Evolutionary conservation across 2,888 invertebrate species (phyloP).

Genomic region (Halictus ligatus): DNA sequence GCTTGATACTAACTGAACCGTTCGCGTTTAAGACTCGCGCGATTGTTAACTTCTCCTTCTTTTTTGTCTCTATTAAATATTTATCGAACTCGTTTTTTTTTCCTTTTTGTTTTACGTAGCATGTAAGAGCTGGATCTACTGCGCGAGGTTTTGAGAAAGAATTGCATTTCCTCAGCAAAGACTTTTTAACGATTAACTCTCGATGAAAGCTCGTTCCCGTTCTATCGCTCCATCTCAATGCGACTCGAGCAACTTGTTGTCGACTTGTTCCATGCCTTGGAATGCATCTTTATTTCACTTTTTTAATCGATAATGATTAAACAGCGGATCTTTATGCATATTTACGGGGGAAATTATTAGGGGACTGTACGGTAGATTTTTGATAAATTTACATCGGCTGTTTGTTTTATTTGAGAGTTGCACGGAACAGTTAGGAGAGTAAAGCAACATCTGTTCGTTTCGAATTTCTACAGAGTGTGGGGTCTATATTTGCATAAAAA

Average conservation of each 20-base stretch:
- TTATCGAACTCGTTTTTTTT: conserved; percentile 71
- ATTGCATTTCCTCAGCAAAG: conserved; percentile 22
- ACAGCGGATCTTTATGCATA: background rate
- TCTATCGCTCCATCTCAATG: conserved; percentile 66
- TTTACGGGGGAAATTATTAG: background rate
- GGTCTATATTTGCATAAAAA: background rate
- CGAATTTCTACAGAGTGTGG: background rate
- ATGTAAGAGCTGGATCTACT: conserved; percentile 65
- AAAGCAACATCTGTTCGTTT: background rate
- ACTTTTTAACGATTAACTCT: conserved; percentile 22
- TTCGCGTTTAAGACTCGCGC: conserved; percentile 63
- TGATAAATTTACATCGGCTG: background rate
- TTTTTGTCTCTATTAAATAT: conserved; percentile 71
- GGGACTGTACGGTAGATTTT: background rate
- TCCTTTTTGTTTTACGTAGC: conserved; percentile 65
- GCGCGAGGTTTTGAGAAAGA: conserved; percentile 26
- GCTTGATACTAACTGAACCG: conserved; percentile 57
- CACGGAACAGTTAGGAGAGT: background rate
- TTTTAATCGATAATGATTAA: conserved; percentile 27
- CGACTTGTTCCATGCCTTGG: conserved; percentile 47
- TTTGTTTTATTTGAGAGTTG: background rate
- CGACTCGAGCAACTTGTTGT: conserved; percentile 65
- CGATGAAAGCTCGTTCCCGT: conserved; percentile 52
- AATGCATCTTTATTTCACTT: conserved; percentile 33
- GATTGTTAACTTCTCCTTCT: conserved; percentile 71